Conservation (phyloP, 2,113 vertebrate genomes). For the Ameiurus melas region DNA sequence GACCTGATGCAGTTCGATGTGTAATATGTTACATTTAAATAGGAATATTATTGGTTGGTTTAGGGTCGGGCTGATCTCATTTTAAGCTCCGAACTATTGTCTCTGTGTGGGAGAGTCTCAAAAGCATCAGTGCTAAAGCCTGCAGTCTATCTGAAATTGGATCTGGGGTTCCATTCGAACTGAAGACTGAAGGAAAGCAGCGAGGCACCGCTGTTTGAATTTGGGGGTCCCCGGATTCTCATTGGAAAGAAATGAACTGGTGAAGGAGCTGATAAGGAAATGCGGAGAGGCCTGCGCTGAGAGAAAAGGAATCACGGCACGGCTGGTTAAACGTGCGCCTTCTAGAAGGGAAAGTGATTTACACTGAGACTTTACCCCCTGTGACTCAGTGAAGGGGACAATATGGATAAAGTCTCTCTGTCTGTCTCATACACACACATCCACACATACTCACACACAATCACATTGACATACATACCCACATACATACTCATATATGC, state of each 20-base stretch:
- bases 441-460: conserved; percentile 23
- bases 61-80: conserved; percentile 59
- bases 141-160: conserved; percentile 96
- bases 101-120: conserved; percentile 62
- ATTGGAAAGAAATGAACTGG: conserved; percentile 92
- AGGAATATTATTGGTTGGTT: conserved; percentile 49
- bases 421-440: conserved; percentile 18
- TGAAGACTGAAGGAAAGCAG: conserved; percentile 74
- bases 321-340: conserved; percentile 86
- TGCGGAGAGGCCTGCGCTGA: conserved; percentile 75
- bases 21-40: conserved; percentile 56
- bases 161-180: conserved; percentile 97
- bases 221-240: conserved; percentile 92
- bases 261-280: conserved; percentile 94
- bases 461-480: conserved; percentile 6
- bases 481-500: not conserved
- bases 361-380: conserved; percentile 88
- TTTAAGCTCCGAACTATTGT: conserved; percentile 68
- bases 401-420: conserved; percentile 51
- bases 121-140: conserved; percentile 84
- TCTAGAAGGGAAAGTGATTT: conserved; percentile 90
- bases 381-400: conserved; percentile 84
- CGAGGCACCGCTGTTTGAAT: conserved; percentile 91
- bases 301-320: conserved; percentile 84
- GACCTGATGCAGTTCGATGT: conserved; percentile 29